Percentiles rank a stretch among this genome's conserved stretches.
These are phyloP conservation scores for Rhabditoides inermis DNA, from an alignment of 2,888 invertebrate genomes.

Conservation along the genomic window DNA sequence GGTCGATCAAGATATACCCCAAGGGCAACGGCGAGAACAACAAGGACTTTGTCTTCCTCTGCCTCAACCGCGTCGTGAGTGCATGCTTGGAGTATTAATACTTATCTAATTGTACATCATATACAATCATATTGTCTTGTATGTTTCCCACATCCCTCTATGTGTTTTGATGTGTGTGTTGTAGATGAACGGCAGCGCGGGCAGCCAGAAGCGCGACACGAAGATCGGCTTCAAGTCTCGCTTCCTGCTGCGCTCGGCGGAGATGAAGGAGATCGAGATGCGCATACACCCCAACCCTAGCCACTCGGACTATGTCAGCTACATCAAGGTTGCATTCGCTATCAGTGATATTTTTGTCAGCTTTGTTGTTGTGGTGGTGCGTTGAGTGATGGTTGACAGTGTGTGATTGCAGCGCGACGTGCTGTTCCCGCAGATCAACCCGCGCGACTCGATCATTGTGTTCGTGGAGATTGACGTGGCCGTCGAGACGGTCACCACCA, in stretches of 20 bases:
- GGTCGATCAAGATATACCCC: constrained; percentile 53
- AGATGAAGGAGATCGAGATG: constrained; percentile 52
- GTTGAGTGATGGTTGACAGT: not conserved
- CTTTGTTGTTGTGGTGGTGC: not conserved
- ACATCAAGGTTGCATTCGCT: constrained; percentile 37
- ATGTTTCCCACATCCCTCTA: not conserved
- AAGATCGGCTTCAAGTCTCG: constrained; percentile 50
- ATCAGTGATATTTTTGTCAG: no score
- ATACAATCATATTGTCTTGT: not conserved
- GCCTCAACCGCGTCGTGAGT: constrained; percentile 48
- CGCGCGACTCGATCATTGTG: constrained; percentile 51
- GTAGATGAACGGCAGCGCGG: constrained; percentile 1
- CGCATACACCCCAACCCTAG: constrained; percentile 53
- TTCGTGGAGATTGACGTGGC: constrained; percentile 53
- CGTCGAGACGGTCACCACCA: constrained; percentile 52
- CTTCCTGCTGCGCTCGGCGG: constrained; percentile 48
- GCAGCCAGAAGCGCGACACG: no score
- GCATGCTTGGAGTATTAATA: no score
- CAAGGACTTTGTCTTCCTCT: constrained; percentile 52
- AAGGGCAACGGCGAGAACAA: constrained; percentile 52
- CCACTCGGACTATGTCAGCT: constrained; percentile 52
- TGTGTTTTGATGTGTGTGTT: not conserved
- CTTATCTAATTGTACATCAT: not conserved
- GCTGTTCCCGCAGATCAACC: constrained; percentile 51
- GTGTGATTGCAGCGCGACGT: constrained; percentile 36